Percentiles rank a stretch among this genome's conserved stretches.
Evolutionary conservation across 2,113 vertebrate genomes (phyloP).

Genomic region (Laticauda laticaudata): DNA sequence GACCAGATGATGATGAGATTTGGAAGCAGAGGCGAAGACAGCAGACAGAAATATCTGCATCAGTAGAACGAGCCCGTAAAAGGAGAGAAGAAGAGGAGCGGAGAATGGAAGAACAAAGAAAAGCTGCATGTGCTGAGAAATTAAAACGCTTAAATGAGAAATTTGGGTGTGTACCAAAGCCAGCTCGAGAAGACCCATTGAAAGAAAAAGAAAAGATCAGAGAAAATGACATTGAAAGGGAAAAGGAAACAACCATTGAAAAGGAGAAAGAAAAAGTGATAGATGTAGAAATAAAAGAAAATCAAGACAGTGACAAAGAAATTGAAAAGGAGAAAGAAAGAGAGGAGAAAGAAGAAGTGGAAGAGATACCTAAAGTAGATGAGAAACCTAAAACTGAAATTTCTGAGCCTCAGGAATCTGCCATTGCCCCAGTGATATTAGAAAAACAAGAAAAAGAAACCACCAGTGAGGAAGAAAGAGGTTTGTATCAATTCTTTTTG

Average conservation of each 20-base stretch:
- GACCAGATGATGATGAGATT: slow-evolving; percentile 88
- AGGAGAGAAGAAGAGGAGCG: slow-evolving; percentile 93
- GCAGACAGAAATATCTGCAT: slow-evolving; percentile 87
- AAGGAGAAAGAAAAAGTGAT: slow-evolving; percentile 33
- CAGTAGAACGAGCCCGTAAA: slow-evolving; percentile 91
- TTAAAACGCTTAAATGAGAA: slow-evolving; percentile 95
- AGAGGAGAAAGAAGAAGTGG: slow-evolving; percentile 60
- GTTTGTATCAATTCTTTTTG: slow-evolving; percentile 32
- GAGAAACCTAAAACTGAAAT: slow-evolving; percentile 62
- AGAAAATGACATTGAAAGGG: slow-evolving; percentile 51
- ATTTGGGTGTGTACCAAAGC: slow-evolving; percentile 78
- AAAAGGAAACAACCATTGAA: slow-evolving; percentile 42
- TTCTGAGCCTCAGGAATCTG: slow-evolving; percentile 59
- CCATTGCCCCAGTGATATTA: slow-evolving; percentile 42
- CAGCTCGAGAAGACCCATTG: slow-evolving; percentile 69
- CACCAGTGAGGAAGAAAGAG: slow-evolving; percentile 66
- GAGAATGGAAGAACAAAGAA: slow-evolving; percentile 95
- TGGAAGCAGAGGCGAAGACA: slow-evolving; percentile 95
- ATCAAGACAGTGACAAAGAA: slow-evolving; percentile 57
- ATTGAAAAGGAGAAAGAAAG: slow-evolving; percentile 39
- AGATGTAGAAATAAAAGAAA: slow-evolving; percentile 59
- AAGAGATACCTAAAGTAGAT: slow-evolving; percentile 61
- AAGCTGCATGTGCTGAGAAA: slow-evolving; percentile 96
- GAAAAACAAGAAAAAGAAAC: slow-evolving; percentile 70
- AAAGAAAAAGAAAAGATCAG: slow-evolving; percentile 62